phyloP scores from a whole-genome alignment of 2,113 vertebrate genomes.

The Laticauda colubrina region DNA sequence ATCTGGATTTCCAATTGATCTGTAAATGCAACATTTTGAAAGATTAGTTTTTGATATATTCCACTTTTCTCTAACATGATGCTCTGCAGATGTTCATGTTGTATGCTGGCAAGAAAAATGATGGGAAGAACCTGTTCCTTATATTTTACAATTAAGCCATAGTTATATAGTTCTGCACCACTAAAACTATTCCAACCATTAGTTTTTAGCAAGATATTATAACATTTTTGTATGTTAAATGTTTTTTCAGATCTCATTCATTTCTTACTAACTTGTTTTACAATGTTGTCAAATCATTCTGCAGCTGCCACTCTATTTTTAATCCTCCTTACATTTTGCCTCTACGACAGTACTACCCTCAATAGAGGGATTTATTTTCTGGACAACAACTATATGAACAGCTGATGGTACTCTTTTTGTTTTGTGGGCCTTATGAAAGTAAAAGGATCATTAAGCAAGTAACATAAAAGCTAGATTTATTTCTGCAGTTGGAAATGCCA shows the following conservation, averaged over 20 bases:
- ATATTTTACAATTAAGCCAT: background rate
- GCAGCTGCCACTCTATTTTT: background rate
- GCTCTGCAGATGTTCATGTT: background rate
- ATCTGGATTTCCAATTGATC: background rate
- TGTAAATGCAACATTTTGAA: background rate
- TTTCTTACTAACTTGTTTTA: background rate
- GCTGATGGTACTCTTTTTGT: conserved; percentile 45
- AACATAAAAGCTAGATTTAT: background rate
- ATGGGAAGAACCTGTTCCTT: background rate
- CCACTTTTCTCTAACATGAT: background rate
- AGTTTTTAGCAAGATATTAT: background rate
- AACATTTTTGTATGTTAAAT: background rate
- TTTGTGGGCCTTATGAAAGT: conserved; percentile 18
- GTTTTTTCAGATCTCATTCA: background rate
- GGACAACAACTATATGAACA: background rate
- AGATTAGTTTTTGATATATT: background rate
- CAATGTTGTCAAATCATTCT: background rate
- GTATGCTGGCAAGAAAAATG: background rate
- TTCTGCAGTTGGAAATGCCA: background rate
- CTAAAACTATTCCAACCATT: background rate
- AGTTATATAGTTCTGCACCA: background rate
- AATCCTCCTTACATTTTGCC: background rate
- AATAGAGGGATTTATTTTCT: conserved; percentile 35
- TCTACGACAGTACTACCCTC: background rate
- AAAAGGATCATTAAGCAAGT: background rate